A percentile compares a stretch with the other conserved stretches of the same genome.
Conservation (phyloP, 2,888 invertebrate species). For the Congeria kusceri region DNA sequence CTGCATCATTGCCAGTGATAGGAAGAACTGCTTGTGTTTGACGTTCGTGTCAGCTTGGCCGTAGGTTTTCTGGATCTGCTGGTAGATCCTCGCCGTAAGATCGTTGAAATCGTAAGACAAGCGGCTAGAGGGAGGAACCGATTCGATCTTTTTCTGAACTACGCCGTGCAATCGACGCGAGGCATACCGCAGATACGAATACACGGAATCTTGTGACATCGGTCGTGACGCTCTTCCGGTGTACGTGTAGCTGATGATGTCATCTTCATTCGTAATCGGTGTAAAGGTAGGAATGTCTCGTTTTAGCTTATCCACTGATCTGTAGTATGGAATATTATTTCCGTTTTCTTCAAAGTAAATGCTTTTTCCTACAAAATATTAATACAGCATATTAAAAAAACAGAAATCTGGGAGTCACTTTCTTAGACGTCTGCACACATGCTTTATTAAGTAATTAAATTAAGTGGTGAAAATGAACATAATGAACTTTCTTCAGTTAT, state of each 20-base stretch:
- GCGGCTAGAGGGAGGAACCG: constrained; percentile 39
- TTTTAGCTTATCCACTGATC: constrained; percentile 13
- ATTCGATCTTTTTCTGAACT: constrained; percentile 37
- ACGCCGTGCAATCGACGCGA: constrained; percentile 16
- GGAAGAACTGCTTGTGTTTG: constrained; percentile 36
- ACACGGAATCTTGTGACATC: neutral
- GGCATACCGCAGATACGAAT: neutral
- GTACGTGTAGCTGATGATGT: constrained; percentile 44
- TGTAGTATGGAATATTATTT: constrained; percentile 8
- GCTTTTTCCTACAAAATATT: constrained; percentile 13
- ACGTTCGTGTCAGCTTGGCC: constrained; percentile 24
- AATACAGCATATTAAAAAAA: neutral
- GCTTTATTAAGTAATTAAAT: too few relatives aligned
- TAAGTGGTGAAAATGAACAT: neutral
- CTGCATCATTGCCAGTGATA: constrained; percentile 25
- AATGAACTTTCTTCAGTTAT: too few relatives aligned
- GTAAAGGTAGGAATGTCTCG: neutral
- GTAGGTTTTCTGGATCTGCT: constrained; percentile 43
- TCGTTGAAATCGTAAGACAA: constrained; percentile 38
- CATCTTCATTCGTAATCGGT: constrained; percentile 30
- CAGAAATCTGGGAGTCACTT: neutral
- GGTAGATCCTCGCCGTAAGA: constrained; percentile 38
- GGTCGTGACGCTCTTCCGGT: constrained; percentile 26
- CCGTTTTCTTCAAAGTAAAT: constrained; percentile 15
- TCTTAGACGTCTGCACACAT: neutral